A percentile compares a stretch with the other conserved stretches of the same genome.
Evolutionary conservation across 2,113 vertebrate genomes (phyloP).

Genomic region (Siniperca chuatsi): DNA sequence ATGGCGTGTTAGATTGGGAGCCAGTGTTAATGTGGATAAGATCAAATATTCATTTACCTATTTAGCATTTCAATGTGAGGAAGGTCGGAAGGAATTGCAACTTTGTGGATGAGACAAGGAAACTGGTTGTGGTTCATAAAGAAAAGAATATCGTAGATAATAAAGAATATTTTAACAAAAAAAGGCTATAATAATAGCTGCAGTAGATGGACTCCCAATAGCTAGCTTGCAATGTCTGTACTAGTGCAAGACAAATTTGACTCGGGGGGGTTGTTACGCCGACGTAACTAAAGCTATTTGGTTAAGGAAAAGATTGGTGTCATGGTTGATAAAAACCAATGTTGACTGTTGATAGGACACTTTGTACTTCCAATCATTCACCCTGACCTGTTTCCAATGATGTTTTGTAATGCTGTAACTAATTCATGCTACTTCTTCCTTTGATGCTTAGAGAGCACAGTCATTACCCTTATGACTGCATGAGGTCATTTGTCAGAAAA

Average conservation of each 20-base stretch:
- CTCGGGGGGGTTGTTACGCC: neutral
- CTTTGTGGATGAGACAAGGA: neutral
- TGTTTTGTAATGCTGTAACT: neutral
- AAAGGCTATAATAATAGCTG: neutral
- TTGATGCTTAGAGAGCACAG: neutral
- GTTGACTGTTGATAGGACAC: too few relatives aligned
- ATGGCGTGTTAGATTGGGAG: constrained; percentile 27
- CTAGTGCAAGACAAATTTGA: too few relatives aligned
- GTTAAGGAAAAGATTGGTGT: neutral
- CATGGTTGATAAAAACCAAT: neutral
- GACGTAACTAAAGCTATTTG: neutral
- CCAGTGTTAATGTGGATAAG: constrained; percentile 17
- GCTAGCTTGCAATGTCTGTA: too few relatives aligned
- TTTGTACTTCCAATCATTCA: neutral
- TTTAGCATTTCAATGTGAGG: constrained; percentile 29
- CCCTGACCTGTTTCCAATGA: neutral
- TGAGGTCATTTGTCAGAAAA: neutral
- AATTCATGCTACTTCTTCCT: neutral
- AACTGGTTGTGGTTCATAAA: neutral
- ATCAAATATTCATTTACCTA: constrained; percentile 20
- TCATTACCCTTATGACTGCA: neutral
- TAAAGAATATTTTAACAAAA: neutral
- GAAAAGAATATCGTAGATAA: neutral
- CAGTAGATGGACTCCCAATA: neutral
- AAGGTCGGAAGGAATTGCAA: neutral